These are phyloP conservation scores for Toxotes jaculatrix DNA, from an alignment of 2,113 vertebrate species.

Conservation along the genomic window DNA sequence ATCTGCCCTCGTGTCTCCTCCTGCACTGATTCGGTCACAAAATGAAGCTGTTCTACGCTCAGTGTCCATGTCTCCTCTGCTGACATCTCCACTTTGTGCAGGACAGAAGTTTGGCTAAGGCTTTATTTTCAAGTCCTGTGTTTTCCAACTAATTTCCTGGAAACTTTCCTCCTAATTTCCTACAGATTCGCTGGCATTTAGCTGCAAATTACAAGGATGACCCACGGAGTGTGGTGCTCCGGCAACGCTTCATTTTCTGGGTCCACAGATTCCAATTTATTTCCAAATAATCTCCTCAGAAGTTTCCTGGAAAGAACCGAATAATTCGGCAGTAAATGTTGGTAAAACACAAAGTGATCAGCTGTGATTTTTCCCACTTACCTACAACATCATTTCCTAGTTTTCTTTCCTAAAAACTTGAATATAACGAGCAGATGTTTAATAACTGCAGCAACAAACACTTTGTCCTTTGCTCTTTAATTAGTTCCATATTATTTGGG, in stretches of 20 bases:
- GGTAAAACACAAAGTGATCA: neutral
- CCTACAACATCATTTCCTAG: no score
- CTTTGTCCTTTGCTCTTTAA: no score
- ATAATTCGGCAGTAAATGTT: neutral
- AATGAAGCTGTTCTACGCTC: slow-evolving; percentile 51
- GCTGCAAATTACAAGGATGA: neutral
- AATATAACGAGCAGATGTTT: no score
- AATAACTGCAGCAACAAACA: no score
- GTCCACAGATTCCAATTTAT: neutral
- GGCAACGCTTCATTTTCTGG: neutral
- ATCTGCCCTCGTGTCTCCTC: slow-evolving; percentile 36
- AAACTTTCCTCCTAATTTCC: neutral
- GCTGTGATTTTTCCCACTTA: no score
- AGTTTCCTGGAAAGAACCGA: neutral
- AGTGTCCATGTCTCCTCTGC: slow-evolving; percentile 86
- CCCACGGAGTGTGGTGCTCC: no score
- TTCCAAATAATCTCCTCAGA: neutral
- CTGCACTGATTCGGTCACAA: slow-evolving; percentile 34
- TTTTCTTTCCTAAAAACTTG: no score
- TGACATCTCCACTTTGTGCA: slow-evolving; percentile 92
- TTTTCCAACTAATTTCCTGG: neutral
- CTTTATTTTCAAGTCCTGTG: neutral
- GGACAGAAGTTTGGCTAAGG: slow-evolving; percentile 85
- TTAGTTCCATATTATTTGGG: no score
- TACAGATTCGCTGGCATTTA: neutral